Conservation (phyloP, 2,797 vertebrate genomes). For the Gymnoscopelus microlampas region DNA sequence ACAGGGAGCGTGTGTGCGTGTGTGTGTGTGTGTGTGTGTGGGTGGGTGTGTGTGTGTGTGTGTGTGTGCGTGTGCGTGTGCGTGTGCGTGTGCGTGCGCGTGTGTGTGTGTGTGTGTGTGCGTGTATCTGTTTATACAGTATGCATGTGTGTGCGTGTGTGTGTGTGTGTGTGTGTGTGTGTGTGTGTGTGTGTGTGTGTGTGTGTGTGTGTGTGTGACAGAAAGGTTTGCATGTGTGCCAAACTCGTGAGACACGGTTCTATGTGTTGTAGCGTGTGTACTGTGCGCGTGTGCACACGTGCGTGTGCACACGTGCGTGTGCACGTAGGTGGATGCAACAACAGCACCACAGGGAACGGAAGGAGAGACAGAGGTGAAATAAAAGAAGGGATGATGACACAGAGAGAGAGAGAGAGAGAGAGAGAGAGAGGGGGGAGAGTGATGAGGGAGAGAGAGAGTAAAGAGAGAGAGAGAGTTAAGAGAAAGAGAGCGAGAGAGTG, state of each 20-base stretch:
- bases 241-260: too few species aligned
- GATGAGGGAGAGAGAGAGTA: conserved; percentile 28
- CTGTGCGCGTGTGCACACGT: too few species aligned
- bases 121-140: too few species aligned
- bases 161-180: conserved; percentile 25
- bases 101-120: conserved; percentile 21
- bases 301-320: too few species aligned
- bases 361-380: conserved; percentile 71
- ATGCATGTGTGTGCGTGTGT: background rate
- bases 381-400: background rate
- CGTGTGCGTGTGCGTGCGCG: background rate
- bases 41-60: background rate
- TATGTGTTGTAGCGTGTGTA: too few species aligned
- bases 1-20: conserved; percentile 64
- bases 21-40: conserved; percentile 17
- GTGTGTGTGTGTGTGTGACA: background rate
- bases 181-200: background rate
- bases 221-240: too few species aligned
- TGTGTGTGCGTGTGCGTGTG: conserved; percentile 10
- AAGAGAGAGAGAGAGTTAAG: background rate
- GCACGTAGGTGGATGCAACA: conserved; percentile 50
- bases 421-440: background rate
- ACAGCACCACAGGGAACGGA: conserved; percentile 71
- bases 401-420: conserved; percentile 1
- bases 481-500: background rate